Evolutionary conservation across 2,888 invertebrate genomes (phyloP).

Genomic region (Acrobasis repandana): DNA sequence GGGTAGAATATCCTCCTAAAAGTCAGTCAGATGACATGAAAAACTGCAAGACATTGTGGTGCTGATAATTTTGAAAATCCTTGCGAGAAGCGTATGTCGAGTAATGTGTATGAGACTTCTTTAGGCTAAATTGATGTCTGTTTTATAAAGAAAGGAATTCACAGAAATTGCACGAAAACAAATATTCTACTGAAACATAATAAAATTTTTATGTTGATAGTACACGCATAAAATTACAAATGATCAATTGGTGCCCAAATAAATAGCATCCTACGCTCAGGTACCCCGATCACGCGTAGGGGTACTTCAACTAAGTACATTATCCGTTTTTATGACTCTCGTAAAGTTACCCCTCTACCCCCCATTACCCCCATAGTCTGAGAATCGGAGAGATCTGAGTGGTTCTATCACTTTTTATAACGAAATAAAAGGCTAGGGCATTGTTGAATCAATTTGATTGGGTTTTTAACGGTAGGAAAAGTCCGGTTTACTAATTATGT

Average conservation of each 20-base stretch:
- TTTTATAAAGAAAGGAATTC: not conserved
- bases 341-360: slow-evolving; percentile 43
- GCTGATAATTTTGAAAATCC: too few relatives aligned
- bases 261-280: slow-evolving; percentile 29
- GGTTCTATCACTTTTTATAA: slow-evolving; percentile 21
- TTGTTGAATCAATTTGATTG: slow-evolving; percentile 14
- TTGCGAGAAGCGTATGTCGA: too few relatives aligned
- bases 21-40: too few relatives aligned
- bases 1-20: too few relatives aligned
- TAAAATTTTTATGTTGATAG: not conserved
- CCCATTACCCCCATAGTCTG: slow-evolving; percentile 28
- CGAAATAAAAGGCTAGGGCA: slow-evolving; percentile 16
- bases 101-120: too few relatives aligned
- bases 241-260: slow-evolving; percentile 31
- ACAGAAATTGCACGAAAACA: not conserved
- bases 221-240: slow-evolving; percentile 17
- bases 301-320: slow-evolving; percentile 51
- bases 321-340: slow-evolving; percentile 58
- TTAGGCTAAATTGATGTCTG: too few relatives aligned
- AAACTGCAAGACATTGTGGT: too few relatives aligned
- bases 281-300: slow-evolving; percentile 43
- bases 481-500: not conserved
- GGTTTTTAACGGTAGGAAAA: not conserved
- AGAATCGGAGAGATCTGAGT: slow-evolving; percentile 24
- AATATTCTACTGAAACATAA: not conserved